phyloP scores from a whole-genome alignment of 2,113 vertebrate genomes.

The Ariopsis seemanni region DNA sequence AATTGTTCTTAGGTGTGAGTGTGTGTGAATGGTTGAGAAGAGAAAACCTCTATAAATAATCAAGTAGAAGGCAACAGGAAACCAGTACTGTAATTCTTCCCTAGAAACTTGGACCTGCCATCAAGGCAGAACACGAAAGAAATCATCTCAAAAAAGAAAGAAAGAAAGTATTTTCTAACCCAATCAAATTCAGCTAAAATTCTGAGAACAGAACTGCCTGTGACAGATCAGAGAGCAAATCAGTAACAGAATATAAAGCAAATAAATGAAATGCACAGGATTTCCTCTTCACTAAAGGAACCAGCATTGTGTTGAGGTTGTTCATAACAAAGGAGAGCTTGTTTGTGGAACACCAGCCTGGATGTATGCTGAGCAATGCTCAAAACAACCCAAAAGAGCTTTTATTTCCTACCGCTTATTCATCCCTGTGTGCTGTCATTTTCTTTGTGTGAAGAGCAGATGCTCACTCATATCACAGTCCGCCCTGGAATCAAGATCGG shows the following conservation, averaged over 20 bases:
- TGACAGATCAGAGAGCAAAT: not conserved
- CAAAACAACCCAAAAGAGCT: conserved; percentile 12
- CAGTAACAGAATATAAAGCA: not conserved
- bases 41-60: too few relatives aligned
- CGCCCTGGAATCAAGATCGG: not conserved
- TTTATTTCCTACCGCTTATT: conserved; percentile 15
- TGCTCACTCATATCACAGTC: not conserved
- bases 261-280: not conserved
- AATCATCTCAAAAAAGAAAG: not conserved
- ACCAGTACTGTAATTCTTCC: too few relatives aligned
- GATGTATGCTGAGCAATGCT: conserved; percentile 1
- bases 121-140: too few relatives aligned
- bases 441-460: conserved; percentile 16
- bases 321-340: conserved; percentile 31
- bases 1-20: too few relatives aligned
- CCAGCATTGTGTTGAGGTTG: not conserved
- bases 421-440: not conserved
- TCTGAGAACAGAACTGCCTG: too few relatives aligned
- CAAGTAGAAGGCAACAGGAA: too few relatives aligned
- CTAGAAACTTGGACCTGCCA: too few relatives aligned
- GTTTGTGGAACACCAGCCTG: conserved; percentile 45
- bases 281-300: not conserved
- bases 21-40: too few relatives aligned
- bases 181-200: not conserved
- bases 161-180: not conserved